A percentile compares a stretch with the other conserved stretches of the same genome.
Evolutionary conservation across 2,888 invertebrate species (phyloP).

Genomic region (Allacma fusca): DNA sequence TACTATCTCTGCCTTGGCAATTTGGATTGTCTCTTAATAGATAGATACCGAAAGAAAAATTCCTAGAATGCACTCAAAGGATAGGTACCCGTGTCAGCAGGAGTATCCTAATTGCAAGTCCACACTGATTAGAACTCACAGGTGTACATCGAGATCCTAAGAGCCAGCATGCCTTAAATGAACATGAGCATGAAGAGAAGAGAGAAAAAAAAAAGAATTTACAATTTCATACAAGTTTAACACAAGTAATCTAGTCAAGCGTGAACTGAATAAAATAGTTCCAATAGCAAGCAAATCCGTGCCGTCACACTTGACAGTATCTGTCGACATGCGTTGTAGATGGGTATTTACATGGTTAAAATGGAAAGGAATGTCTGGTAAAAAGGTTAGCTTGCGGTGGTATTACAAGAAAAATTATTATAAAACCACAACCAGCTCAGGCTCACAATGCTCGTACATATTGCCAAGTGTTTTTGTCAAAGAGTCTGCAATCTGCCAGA

Average conservation of each 20-base stretch:
- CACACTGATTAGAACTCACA: too few species aligned
- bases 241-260: slow-evolving; percentile 5
- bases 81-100: not conserved
- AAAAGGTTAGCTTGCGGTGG: slow-evolving; percentile 11
- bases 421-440: not conserved
- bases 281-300: slow-evolving; percentile 18
- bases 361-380: not conserved
- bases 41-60: too few species aligned
- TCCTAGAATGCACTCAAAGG: not conserved
- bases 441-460: too few species aligned
- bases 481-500: too few species aligned
- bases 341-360: slow-evolving; percentile 16
- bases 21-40: too few species aligned
- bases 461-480: too few species aligned
- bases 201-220: slow-evolving; percentile 11
- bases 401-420: not conserved
- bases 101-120: too few species aligned
- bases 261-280: slow-evolving; percentile 28
- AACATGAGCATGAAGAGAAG: not conserved
- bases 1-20: too few species aligned
- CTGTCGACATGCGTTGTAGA: slow-evolving; percentile 5
- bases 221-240: slow-evolving; percentile 17
- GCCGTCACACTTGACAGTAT: slow-evolving; percentile 22
- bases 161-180: not conserved
- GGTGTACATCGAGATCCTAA: too few species aligned